A percentile compares a stretch with the other conserved stretches of the same genome.
Evolutionary conservation across 1,140 invertebrate species (phyloP).

Genomic region (Drosophila bocki): DNA sequence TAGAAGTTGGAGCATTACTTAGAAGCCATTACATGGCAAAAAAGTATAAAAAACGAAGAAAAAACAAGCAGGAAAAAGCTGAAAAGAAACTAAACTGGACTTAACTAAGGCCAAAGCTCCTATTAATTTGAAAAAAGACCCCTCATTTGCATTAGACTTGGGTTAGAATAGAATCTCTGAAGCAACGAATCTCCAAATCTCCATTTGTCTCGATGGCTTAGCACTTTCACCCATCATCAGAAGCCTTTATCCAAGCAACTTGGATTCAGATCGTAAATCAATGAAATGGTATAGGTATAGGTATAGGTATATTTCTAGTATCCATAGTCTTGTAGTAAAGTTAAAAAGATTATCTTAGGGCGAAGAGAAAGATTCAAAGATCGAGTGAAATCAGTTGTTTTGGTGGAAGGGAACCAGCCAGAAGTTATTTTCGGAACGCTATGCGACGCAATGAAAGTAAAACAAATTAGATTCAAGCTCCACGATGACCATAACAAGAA

Average conservation of each 20-base stretch:
- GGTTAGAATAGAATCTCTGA: constrained; percentile 12
- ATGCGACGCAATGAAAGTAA: constrained; percentile 70
- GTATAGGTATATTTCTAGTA: background rate
- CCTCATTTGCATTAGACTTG: constrained; percentile 44
- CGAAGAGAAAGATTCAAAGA: background rate
- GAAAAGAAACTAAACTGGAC: constrained; percentile 12
- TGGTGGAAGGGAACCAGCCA: constrained; percentile 10
- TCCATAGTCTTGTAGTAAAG: background rate
- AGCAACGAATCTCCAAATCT: no score
- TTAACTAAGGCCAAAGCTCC: constrained; percentile 1
- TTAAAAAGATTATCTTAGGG: constrained; percentile 11
- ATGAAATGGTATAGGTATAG: background rate
- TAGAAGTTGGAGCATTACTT: constrained; percentile 45
- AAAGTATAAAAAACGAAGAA: constrained; percentile 28
- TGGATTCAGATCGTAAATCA: constrained; percentile 20
- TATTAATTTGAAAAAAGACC: constrained; percentile 4
- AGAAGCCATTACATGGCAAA: constrained; percentile 67
- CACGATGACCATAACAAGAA: constrained; percentile 71
- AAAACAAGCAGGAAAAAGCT: background rate
- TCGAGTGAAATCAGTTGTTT: constrained; percentile 59
- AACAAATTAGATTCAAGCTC: constrained; percentile 72
- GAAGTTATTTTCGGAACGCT: constrained; percentile 42
- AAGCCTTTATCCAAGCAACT: background rate
- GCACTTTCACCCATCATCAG: constrained; percentile 67
- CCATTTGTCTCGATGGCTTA: constrained; percentile 53